phyloP scores from a whole-genome alignment of 2,113 vertebrate species.

The Prunella himalayana region DNA sequence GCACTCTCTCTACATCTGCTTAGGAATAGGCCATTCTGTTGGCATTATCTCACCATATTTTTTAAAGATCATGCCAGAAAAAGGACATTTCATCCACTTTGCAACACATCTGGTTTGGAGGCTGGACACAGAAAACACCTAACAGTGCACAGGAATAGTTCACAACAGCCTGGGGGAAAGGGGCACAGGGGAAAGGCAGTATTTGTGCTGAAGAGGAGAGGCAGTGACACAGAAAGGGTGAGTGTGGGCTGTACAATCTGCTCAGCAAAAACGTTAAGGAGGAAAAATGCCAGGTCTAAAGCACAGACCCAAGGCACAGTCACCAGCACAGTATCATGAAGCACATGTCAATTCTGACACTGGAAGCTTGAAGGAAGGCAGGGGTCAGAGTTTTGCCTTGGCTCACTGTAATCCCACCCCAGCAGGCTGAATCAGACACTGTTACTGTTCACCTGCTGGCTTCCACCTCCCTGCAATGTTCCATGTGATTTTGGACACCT shows the following conservation, averaged over 20 bases:
- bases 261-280: neutral
- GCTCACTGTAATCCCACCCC: neutral
- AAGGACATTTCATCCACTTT: neutral
- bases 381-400: neutral
- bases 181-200: neutral
- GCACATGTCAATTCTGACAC: neutral
- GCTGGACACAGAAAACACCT: neutral
- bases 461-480: rapidly evolving
- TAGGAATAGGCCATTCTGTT: neutral
- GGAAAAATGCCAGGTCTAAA: neutral
- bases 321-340: neutral
- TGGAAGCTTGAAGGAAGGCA: neutral
- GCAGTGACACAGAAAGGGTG: neutral
- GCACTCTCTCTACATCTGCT: neutral
- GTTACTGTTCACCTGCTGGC: neutral
- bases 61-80: neutral
- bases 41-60: neutral
- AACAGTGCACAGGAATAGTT: neutral
- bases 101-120: neutral
- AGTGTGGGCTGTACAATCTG: neutral
- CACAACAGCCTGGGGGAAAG: neutral
- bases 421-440: neutral
- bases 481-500: neutral
- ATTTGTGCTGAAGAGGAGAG: neutral
- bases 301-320: rapidly evolving